Evolutionary conservation across 2,113 vertebrate genomes (phyloP), one percentile per base, ranked within the genome.

Genomic region (Jaculus jaculus): DNA sequence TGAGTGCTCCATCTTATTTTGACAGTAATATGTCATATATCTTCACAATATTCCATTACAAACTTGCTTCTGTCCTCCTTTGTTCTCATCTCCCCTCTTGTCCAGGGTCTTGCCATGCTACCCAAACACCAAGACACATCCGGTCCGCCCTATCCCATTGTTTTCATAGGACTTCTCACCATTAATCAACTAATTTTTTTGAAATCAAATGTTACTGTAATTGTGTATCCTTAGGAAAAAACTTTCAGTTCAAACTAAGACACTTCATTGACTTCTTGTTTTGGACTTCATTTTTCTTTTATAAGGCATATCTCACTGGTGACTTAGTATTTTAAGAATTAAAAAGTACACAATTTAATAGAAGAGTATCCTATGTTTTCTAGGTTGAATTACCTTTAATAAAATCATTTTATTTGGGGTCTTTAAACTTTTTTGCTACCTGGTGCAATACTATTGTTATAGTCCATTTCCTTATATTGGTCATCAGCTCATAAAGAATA

Each of bases 241-340:
- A 4, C 28, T 93, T 85, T 65, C 81, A 66, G 16, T 84, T 87
- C 24, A 90, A 16, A 61, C 39, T n/a, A 74, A 92, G 20, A 13
- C 17, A 47, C 94, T 96, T 30, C 86, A 11, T 84, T 91, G 65
- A 71, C n/a, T 13, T 86, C 34, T 93, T 87, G 24, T n/a, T 87
- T 95, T 93, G 11, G 23, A 47, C 66, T 69, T 85, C 42, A 24
- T 51, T 92, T 87, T 88, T 92, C 65, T 74, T 91, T 68, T 79
- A 66, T 89, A 77, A 87, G 65, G 15, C 7, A 4, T 73, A 58
- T 73, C 16, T 92, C n/a, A 66, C 79, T 85, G 91, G 71, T 69
- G 61, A 63, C 60, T 87, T 87, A 37, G n/a, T 93, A 54, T 75
- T 94, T 88, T 89, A 63, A 87, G 60, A 84, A 81, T 79, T 83